These are phyloP conservation scores for Propithecus coquereli DNA, from an alignment of 2,113 vertebrate species.

Conservation along the genomic window DNA sequence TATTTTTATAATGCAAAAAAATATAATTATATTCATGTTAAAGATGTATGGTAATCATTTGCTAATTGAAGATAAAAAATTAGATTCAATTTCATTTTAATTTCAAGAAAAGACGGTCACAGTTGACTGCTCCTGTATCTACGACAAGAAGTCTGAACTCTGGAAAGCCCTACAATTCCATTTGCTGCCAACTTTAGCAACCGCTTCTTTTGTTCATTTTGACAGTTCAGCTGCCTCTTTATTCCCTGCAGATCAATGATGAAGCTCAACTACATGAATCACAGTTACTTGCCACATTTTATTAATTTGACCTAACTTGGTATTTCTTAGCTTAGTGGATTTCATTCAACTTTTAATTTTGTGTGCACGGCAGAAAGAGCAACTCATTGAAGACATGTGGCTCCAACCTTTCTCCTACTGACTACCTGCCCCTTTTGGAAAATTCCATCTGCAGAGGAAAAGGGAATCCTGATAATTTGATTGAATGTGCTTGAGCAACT, in stretches of 20 bases:
- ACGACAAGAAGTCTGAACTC: not conserved
- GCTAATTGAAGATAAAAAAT: not conserved
- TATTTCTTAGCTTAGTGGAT: not conserved
- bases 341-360: constrained; percentile 38
- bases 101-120: not conserved
- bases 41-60: not conserved
- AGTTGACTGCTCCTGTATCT: not conserved
- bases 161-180: not conserved
- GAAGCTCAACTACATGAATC: not conserved
- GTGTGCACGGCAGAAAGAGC: not conserved
- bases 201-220: not conserved
- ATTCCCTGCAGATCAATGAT: not conserved
- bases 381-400: not conserved
- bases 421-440: not conserved
- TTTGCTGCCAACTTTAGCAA: not conserved
- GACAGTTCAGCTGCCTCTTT: not conserved
- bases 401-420: not conserved
- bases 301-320: constrained; percentile 20
- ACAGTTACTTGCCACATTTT: constrained; percentile 2
- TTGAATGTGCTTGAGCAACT: not conserved
- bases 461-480: not conserved
- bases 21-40: not conserved
- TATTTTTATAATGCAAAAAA: not conserved
- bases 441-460: not conserved
- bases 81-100: not conserved